Evolutionary conservation across 1,140 invertebrate genomes (phyloP).

Genomic region (Conus betulinus): DNA sequence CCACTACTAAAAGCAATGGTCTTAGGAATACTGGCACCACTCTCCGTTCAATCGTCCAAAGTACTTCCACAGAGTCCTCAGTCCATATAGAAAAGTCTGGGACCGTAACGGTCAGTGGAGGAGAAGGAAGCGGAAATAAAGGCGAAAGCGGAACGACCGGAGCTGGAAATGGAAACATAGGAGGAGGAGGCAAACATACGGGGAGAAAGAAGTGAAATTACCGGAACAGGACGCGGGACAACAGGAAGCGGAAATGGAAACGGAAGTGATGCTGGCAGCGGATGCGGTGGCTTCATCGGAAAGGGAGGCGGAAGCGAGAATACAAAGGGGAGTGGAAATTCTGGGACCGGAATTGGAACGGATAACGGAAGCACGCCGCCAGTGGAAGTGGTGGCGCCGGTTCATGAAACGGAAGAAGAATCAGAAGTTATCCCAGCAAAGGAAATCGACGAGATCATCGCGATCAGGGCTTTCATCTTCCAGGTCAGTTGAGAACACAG

Average conservation of each 20-base stretch:
- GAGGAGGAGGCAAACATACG: neutral
- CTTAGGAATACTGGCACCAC: neutral
- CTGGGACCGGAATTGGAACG: neutral
- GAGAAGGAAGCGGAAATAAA: neutral
- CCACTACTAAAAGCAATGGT: neutral
- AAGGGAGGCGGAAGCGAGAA: neutral
- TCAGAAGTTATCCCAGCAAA: neutral
- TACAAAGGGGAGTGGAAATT: neutral
- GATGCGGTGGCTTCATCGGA: too few relatives aligned
- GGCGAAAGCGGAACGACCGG: neutral
- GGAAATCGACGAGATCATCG: neutral
- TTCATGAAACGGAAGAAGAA: neutral
- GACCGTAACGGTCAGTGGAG: neutral
- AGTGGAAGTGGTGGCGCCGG: neutral
- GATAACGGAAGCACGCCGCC: neutral
- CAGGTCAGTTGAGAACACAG: neutral
- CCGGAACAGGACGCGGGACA: neutral
- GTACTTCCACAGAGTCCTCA: neutral
- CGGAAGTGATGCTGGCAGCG: neutral
- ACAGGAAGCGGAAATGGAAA: neutral
- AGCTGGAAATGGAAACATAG: neutral
- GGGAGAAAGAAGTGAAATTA: neutral
- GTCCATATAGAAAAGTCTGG: neutral
- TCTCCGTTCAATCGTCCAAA: neutral
- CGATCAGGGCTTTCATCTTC: neutral